Conservation (phyloP, 1,140 invertebrate genomes). For the Philotrypesis tridentata region DNA sequence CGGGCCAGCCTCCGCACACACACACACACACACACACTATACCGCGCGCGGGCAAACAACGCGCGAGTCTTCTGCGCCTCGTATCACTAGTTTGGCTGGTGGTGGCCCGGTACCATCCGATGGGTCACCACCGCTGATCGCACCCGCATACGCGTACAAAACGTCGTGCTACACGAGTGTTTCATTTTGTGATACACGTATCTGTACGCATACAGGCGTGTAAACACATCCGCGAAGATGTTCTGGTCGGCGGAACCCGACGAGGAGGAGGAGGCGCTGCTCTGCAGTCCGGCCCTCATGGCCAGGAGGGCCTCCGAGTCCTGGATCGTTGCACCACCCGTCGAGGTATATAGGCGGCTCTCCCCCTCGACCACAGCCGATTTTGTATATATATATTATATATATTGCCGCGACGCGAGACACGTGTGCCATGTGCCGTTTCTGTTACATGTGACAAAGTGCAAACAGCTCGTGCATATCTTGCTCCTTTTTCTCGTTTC, state of each 20-base stretch:
- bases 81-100: slow-evolving; percentile 30
- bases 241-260: slow-evolving; percentile 82
- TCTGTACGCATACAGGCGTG: too few relatives aligned
- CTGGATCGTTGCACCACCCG: slow-evolving; percentile 88
- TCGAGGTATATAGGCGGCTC: slow-evolving; percentile 82
- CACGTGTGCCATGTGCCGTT: too few relatives aligned
- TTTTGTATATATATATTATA: too few relatives aligned
- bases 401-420: too few relatives aligned
- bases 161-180: too few relatives aligned
- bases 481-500: too few relatives aligned
- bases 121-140: slow-evolving; percentile 5
- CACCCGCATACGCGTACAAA: too few relatives aligned
- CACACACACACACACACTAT: too few relatives aligned
- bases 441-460: too few relatives aligned
- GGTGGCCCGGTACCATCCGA: slow-evolving; percentile 36
- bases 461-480: too few relatives aligned
- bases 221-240: slow-evolving; percentile 63
- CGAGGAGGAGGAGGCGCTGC: slow-evolving; percentile 87
- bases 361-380: too few relatives aligned
- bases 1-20: slow-evolving; percentile 60
- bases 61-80: neutral
- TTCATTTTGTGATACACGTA: too few relatives aligned
- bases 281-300: slow-evolving; percentile 88
- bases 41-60: neutral
- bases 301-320: slow-evolving; percentile 87